Evolutionary conservation across 92 coral and sea anemone genomes (phyloP).

Genomic region (Micromussa lordhowensis): DNA sequence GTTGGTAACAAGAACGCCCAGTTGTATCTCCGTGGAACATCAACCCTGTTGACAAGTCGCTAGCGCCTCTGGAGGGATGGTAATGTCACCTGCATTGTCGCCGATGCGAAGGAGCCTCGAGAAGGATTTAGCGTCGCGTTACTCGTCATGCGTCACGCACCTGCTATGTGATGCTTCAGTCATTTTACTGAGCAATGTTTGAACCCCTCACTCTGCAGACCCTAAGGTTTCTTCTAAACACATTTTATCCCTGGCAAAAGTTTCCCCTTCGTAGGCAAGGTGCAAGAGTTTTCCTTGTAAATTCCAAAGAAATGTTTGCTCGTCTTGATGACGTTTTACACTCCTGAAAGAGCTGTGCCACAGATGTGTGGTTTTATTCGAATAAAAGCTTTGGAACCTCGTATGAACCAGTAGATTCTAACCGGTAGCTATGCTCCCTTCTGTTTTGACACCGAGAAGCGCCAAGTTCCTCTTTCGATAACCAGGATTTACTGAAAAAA

Average conservation of each 20-base stretch:
- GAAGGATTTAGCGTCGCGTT: background rate
- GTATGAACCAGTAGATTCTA: background rate
- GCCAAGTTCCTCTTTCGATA: background rate
- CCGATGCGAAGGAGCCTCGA: background rate
- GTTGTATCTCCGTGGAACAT: slow-evolving; percentile 81
- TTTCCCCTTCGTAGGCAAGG: background rate
- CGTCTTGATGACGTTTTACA: background rate
- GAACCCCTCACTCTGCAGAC: background rate
- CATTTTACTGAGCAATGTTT: background rate
- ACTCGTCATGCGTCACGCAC: slow-evolving; percentile 12
- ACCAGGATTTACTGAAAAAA: background rate
- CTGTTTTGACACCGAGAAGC: background rate
- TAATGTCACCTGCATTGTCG: background rate
- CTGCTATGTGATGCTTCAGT: background rate
- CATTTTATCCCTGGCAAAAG: background rate
- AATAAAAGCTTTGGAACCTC: background rate
- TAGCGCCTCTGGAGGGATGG: background rate
- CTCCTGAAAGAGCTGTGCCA: background rate
- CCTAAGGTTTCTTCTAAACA: background rate
- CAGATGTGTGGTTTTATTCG: background rate
- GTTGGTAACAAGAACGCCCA: slow-evolving; percentile 51
- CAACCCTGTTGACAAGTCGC: slow-evolving; percentile 44
- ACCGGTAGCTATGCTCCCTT: background rate
- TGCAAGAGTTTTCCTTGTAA: background rate
- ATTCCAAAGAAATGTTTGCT: background rate